Base-by-base conservation (phyloP, 2,888 invertebrate species). In the Dusona sp. region DNA sequence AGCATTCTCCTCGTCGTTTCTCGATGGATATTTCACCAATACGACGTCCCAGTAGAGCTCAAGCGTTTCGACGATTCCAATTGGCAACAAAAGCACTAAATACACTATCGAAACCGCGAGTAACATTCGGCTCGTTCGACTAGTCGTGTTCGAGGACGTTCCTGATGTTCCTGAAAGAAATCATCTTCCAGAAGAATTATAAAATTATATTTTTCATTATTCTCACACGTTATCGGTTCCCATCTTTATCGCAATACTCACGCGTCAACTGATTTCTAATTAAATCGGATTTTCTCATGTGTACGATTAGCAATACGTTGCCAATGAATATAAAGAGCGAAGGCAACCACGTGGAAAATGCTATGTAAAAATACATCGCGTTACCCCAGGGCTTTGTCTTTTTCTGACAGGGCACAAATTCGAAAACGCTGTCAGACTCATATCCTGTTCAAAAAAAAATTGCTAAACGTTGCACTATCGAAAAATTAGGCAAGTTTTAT, bases 361-460 rank as follows among this genome's bases (percentile, higher is more conserved):
- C 94, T 8, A 94, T 92, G 45, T 94, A 92, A 68, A 94, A 88
- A 75, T 93, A 93, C 91, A 93, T 91, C 0, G 92, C 90, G 77
- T 90, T 91, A 25, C 93, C 93, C 90, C 92, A 92, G 45, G 92
- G 93, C 73, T 90, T 91, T 68, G 89, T 89, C 29, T 92, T 90
- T 29, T 92, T 91, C 48, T 91, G 90, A 74, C 94, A 94, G 4
- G 93, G 92, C 33, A 90, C 86, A 80, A 93, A 94, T 78, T 93
- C 94, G 81, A 93, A 94, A 7, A 93, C 92, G 85, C 94, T 94
- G 83, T 94, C 94, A 11, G 92, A 92, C 83, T 94, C 94, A 80
- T 94, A 94, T n/a, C 94, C 94, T 94, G 70, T 8, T 9, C n/a
- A 70, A 36, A 64, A 51, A 51, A 45, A 42, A 80, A 61, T 51